Base-by-base conservation (phyloP, 1,140 invertebrate genomes). In the Microvelia longipes region DNA sequence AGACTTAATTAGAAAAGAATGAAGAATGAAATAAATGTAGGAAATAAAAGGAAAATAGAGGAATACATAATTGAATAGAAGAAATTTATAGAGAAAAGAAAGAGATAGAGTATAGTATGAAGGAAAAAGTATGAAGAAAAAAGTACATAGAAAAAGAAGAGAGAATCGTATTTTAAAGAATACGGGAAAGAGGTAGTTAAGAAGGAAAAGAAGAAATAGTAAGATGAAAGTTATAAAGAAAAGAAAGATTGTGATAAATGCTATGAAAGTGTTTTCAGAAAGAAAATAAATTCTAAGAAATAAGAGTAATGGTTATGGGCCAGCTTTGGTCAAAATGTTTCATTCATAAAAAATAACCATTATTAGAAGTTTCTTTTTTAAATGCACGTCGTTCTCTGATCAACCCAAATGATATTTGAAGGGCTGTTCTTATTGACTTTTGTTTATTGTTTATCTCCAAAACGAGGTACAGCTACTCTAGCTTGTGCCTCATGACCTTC, bases 401-500 rank as follows among this genome's bases (percentile, higher is more conserved):
- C 35, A 50, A 50, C 19, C 35, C 19, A 50, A 11, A 11, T 11
- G 35, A 50, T 50, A 19, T 50, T 50, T 11, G 5, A 50, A 50
- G 35, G 19, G 5, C 35, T 50, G 19, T 19, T 50, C 19, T 50
- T 5, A 50, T 19, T 50, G 19, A 50, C 19, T 50, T 50, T 50
- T 50, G 19, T 50, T 50, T 50, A 50, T 19, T 11, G 35, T 19
- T 50, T 50, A 19, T 64, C 25, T 11, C 62, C 62, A 24, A 71
- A 27, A 15, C 11, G 27, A n/a, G 70, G 71, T 62, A 62, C 66
- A 64, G 71, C 71, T 1, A 71, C 71, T 15, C 62, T 66, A 63
- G 69, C 66, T 19, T 65, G 66, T 2, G 69, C 70, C 15, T 50
- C 67, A 28, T 73, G 69, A 25, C 62, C 67, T 60, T 70, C 85